Conservation (phyloP, 2,888 invertebrate species). For the Tupiocoris notatus region DNA sequence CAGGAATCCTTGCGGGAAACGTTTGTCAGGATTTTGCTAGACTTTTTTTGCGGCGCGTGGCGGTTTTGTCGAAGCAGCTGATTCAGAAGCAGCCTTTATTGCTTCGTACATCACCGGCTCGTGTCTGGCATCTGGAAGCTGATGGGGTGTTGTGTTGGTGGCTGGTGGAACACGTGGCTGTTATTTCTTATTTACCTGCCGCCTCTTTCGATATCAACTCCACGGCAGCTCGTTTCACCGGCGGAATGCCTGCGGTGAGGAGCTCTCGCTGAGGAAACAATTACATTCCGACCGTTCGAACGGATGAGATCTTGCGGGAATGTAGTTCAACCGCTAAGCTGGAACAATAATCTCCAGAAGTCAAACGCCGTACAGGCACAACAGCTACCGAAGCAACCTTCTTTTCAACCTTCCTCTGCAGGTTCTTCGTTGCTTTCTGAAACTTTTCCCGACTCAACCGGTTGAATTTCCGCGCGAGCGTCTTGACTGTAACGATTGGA, state of each 20-base stretch:
- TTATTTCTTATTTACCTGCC: neutral
- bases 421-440: neutral
- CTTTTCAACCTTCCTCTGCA: too few relatives aligned
- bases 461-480: neutral
- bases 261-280: conserved; percentile 31
- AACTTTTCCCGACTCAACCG: neutral
- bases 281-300: conserved; percentile 27
- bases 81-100: neutral
- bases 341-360: neutral
- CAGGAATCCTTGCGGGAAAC: neutral
- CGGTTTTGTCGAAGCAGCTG: neutral
- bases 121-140: neutral
- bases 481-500: neutral
- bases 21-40: neutral
- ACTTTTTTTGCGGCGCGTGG: neutral
- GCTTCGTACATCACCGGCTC: neutral
- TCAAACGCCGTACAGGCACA: neutral
- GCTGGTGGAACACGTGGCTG: neutral
- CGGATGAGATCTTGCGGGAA: neutral
- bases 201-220: neutral
- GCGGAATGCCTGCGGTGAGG: neutral
- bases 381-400: neutral
- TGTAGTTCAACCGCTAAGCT: neutral
- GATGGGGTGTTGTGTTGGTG: neutral
- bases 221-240: neutral